phyloP scores from a whole-genome alignment of 2,113 vertebrate genomes.

The Grallaria varia region DNA sequence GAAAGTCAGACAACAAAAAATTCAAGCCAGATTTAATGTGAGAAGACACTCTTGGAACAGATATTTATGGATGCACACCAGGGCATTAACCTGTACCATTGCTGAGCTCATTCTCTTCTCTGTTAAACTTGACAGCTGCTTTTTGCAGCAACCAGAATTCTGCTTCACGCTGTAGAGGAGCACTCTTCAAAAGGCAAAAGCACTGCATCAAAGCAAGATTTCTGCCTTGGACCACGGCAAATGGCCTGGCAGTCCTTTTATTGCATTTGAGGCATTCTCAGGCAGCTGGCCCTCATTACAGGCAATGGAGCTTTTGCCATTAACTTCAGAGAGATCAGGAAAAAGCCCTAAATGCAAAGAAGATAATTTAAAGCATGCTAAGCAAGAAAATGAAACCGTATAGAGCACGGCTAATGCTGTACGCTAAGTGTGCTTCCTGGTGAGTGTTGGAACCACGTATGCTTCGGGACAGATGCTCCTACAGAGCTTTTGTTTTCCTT shows the following conservation, averaged over 20 bases:
- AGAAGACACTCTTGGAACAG: not conserved
- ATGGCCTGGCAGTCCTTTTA: not conserved
- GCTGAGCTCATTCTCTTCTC: not conserved
- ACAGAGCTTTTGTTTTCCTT: not conserved
- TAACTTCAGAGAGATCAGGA: constrained; percentile 29
- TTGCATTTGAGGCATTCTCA: not conserved
- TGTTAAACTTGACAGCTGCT: not conserved
- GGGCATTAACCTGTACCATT: not conserved
- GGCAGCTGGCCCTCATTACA: constrained; percentile 33
- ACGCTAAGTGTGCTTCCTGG: not conserved
- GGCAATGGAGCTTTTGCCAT: not conserved
- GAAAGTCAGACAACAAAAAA: not conserved
- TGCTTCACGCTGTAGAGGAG: not conserved
- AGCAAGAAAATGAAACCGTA: not conserved
- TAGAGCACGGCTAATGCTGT: not conserved
- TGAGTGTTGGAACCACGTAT: not conserved
- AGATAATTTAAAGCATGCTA: constrained; percentile 14
- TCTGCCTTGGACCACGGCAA: not conserved
- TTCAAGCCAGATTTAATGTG: not conserved
- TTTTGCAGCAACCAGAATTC: not conserved
- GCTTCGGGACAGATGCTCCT: not conserved
- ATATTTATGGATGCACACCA: not conserved
- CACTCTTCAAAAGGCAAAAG: not conserved
- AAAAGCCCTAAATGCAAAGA: not conserved
- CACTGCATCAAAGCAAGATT: not conserved